Evolutionary conservation across 2,113 vertebrate genomes (phyloP), one percentile per base, ranked within the genome.

Genomic region (Laticauda laticaudata): DNA sequence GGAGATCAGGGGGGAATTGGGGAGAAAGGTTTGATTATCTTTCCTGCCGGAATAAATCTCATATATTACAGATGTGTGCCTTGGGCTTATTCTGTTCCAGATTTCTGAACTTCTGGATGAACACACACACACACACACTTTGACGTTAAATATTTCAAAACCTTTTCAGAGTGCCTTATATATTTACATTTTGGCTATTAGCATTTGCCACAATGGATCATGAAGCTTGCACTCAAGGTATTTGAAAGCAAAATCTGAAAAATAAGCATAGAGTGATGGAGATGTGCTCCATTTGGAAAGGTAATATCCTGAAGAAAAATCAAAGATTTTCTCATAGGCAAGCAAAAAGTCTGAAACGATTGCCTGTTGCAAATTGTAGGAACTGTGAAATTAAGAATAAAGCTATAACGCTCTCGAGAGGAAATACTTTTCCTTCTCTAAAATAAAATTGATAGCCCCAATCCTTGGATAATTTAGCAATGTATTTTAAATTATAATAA

Each of bases 51-150:
- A 93, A 91, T 91, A n/a, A 21, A 96, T 95, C 92, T 93, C 90
- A 92, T 96, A 95, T 95, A 96, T 94, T 97, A 96, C 95, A 97
- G 97, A 90, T 93, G 2, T 90, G 4, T 3, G 86, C 54, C 88
- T 95, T 92, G 87, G 87, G 94, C 89, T 95, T 96, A 91, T 24
- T 92, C 29, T 12, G 69, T 92, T 94, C 92, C 34, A 93, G n/a
- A 91, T 3, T 91, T 55, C 11, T 61, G 75, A 94, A 94, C 34
- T 39, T 39, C 18, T 81, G 34, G 34, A 81, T 69, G 29, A 69
- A n/a, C 29, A 3, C 3, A 10, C 1, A 10, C 57, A 3, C 3
- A 26, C 8, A 64, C 61, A 64, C 61, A 12, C 3, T 56, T 81
- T 15, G 15, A 88, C n/a, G 21, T 59, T 81, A 91, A 57, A 48